Conservation (phyloP, 2,888 invertebrate genomes). For the Listrodromus nycthemerus region DNA sequence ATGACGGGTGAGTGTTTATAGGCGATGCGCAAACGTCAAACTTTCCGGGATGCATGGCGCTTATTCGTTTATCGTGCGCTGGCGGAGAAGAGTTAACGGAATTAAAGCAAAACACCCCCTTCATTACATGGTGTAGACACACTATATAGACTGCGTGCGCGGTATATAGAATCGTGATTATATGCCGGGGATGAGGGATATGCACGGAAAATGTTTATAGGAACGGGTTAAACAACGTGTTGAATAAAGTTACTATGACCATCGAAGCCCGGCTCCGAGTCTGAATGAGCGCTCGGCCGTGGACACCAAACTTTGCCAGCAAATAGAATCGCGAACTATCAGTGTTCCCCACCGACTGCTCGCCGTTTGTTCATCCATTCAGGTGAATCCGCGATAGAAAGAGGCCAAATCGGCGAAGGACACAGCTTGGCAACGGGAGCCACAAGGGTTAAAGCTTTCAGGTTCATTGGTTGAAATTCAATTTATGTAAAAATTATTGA, state of each 20-base stretch:
- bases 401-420: constrained; percentile 14
- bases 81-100: constrained; percentile 51
- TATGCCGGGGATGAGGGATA: constrained; percentile 16
- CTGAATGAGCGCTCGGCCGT: constrained; percentile 36
- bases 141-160: background rate
- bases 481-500: constrained; percentile 69
- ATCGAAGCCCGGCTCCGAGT: constrained; percentile 28
- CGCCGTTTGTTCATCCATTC: constrained; percentile 60
- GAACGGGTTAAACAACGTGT: constrained; percentile 53
- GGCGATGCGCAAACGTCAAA: constrained; percentile 33
- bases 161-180: background rate
- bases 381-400: constrained; percentile 37
- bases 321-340: constrained; percentile 62
- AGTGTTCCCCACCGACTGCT: constrained; percentile 31
- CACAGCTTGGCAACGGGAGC: constrained; percentile 11
- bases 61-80: constrained; percentile 58
- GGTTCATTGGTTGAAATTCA: constrained; percentile 63
- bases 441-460: constrained; percentile 44
- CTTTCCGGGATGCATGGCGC: constrained; percentile 37
- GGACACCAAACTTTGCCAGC: constrained; percentile 60
- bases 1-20: constrained; percentile 5
- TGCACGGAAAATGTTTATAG: constrained; percentile 53
- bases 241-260: constrained; percentile 64
- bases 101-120: constrained; percentile 65
- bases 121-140: constrained; percentile 13